A percentile compares a stretch with the other conserved stretches of the same genome.
Evolutionary conservation across 2,113 vertebrate genomes (phyloP).

Genomic region (Coturnix japonica): DNA sequence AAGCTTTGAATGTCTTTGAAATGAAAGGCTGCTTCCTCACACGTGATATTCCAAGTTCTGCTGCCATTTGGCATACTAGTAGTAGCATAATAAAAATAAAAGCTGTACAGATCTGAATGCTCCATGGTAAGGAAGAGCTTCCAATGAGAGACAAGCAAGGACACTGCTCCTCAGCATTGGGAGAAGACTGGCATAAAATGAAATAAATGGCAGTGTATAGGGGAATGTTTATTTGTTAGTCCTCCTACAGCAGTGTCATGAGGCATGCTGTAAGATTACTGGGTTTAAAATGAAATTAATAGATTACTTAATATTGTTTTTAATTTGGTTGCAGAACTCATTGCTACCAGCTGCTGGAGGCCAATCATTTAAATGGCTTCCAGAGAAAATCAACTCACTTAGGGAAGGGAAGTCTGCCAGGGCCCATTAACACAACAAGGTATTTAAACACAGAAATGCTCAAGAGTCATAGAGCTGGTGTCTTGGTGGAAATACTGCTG

Average conservation of each 20-base stretch:
- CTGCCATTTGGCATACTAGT: not conserved
- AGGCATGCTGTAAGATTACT: not conserved
- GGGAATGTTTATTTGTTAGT: not conserved
- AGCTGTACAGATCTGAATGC: not conserved
- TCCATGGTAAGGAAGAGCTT: rapidly evolving
- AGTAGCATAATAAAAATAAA: not conserved
- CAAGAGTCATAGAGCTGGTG: not conserved
- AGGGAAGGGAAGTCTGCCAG: not conserved
- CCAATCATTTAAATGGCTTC: not conserved
- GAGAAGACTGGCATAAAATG: not conserved
- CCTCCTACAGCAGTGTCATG: rapidly evolving
- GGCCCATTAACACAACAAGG: not conserved
- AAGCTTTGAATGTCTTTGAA: not conserved
- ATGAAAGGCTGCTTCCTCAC: not conserved
- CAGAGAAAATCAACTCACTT: not conserved
- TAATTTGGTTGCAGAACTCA: not conserved
- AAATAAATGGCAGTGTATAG: not conserved
- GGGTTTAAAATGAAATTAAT: slow-evolving; percentile 49
- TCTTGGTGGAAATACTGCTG: not conserved
- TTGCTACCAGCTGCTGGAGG: not conserved
- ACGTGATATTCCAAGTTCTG: not conserved
- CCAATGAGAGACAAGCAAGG: not conserved
- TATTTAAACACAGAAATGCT: not conserved
- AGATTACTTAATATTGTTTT: not conserved
- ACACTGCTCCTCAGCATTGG: not conserved